Percentiles rank a stretch among this genome's conserved stretches.
Evolutionary conservation across 2,113 vertebrate genomes (phyloP).

Genomic region (Polypterus bichir): DNA sequence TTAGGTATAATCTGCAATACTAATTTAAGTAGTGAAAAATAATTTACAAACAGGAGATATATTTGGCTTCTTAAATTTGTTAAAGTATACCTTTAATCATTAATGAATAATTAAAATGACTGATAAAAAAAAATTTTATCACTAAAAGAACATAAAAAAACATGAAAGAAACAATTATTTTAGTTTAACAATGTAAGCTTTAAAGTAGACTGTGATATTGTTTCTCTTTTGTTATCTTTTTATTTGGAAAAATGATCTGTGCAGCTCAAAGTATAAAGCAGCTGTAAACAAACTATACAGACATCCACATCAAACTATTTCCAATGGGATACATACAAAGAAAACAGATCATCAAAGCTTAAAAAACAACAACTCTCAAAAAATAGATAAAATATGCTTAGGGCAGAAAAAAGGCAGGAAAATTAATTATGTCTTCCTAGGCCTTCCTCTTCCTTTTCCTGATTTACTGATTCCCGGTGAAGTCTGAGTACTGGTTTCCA

Average conservation of each 20-base stretch:
- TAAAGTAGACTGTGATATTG: too few species aligned
- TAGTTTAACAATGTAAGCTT: too few species aligned
- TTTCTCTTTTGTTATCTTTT: background rate
- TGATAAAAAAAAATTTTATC: too few species aligned
- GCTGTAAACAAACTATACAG: background rate
- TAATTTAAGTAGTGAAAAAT: too few species aligned
- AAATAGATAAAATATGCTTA: conserved; percentile 7
- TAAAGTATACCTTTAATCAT: too few species aligned
- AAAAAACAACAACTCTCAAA: conserved; percentile 11
- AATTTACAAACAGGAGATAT: too few species aligned
- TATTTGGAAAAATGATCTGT: background rate
- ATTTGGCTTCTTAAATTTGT: too few species aligned
- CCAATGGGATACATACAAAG: conserved; percentile 9
- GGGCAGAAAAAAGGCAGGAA: conserved; percentile 5
- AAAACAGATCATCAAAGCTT: conserved; percentile 9
- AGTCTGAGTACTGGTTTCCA: conserved; percentile 25
- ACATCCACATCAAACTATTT: background rate
- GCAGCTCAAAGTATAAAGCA: background rate
- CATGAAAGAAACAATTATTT: too few species aligned
- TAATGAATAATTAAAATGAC: too few species aligned
- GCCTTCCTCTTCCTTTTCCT: conserved; percentile 21
- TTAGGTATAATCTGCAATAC: too few species aligned
- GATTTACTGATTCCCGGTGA: conserved; percentile 16
- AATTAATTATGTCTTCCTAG: conserved; percentile 26
- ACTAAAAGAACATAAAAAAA: too few species aligned